Percentiles rank a stretch among this genome's conserved stretches.
Evolutionary conservation across 2,888 invertebrate species (phyloP).

Genomic region (Hedya salicella): DNA sequence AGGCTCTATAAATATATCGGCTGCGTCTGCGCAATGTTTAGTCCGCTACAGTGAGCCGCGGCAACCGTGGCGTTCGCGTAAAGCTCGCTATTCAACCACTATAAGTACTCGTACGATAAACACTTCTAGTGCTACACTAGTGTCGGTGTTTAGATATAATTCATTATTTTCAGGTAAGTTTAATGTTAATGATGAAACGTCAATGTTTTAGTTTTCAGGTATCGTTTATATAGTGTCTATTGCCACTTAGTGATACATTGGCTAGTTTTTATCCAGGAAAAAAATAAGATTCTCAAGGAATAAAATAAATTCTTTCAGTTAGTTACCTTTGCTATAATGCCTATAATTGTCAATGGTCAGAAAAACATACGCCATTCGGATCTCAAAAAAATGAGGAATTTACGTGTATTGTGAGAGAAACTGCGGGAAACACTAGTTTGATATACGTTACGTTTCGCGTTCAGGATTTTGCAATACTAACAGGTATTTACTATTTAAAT

Average conservation of each 20-base stretch:
- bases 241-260: too few species aligned
- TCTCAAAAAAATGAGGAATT: too few species aligned
- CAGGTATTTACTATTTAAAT: not conserved
- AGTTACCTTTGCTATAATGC: too few species aligned
- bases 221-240: not conserved
- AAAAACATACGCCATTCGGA: too few species aligned
- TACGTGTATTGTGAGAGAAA: not conserved
- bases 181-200: not conserved
- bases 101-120: not conserved
- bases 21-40: conserved; percentile 45
- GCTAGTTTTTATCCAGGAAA: too few species aligned
- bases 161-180: conserved; percentile 32
- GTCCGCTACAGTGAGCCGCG: conserved; percentile 40
- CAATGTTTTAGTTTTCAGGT: not conserved
- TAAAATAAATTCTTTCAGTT: too few species aligned
- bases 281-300: too few species aligned
- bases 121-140: conserved; percentile 11
- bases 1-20: conserved; percentile 45
- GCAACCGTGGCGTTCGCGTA: conserved; percentile 33
- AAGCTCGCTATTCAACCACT: conserved; percentile 11
- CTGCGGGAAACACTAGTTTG: not conserved
- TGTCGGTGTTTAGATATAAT: conserved; percentile 10
- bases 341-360: too few species aligned
- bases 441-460: not conserved
- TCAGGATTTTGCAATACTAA: not conserved